phyloP scores from a whole-genome alignment of 2,113 vertebrate species.

The Himantopus leucocephalus region DNA sequence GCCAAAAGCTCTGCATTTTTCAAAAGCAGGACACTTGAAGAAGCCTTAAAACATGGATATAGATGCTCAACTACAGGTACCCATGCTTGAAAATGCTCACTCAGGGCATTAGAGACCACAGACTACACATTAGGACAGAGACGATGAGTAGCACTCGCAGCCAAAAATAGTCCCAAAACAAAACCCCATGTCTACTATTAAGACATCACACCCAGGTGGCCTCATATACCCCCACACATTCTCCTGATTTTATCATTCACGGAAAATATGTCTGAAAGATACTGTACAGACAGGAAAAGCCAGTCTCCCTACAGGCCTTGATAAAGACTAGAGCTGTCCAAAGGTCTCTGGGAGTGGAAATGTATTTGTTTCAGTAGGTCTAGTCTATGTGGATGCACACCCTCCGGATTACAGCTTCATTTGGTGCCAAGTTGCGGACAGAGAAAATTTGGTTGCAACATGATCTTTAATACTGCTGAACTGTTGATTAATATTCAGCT shows the following conservation, averaged over 20 bases:
- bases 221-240: slow-evolving; percentile 5
- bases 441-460: background rate
- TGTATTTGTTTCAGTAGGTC: background rate
- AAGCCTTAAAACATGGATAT: background rate
- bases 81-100: background rate
- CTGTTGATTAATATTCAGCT: background rate
- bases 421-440: background rate
- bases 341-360: slow-evolving; percentile 38
- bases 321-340: slow-evolving; percentile 26
- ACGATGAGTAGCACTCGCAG: background rate
- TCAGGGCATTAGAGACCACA: background rate
- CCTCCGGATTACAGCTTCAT: background rate
- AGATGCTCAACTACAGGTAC: background rate
- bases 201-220: background rate
- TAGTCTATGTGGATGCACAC: background rate
- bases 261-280: slow-evolving; percentile 30
- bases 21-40: background rate
- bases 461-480: background rate
- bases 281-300: slow-evolving; percentile 57
- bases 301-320: background rate
- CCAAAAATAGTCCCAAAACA: background rate
- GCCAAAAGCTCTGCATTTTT: background rate
- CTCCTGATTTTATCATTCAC: slow-evolving; percentile 33
- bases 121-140: background rate
- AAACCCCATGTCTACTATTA: background rate